Base-by-base conservation (phyloP, 2,888 invertebrate genomes). In the Nipponacmea schrenckii region DNA sequence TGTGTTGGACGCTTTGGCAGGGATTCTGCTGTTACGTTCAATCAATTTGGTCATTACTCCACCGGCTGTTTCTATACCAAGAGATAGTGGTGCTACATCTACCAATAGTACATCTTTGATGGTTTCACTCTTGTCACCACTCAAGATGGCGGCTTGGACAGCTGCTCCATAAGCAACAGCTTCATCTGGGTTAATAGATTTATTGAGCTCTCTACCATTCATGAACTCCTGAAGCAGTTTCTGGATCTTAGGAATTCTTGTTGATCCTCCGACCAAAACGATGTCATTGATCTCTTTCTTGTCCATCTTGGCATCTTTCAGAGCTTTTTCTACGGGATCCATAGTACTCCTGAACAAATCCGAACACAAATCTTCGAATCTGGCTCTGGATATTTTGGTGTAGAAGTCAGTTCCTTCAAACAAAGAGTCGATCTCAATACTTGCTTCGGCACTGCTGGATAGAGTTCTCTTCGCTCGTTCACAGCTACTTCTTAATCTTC, bases 191-290 rank as follows among this genome's bases (percentile, higher is more conserved):
- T 97, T 97, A 91, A 97, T 97, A 50, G 93, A 94, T 89, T 96
- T 96, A 92, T 97, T 97, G 79, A 97, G 91, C 90, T 97, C 96
- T 90, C 96, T 97, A 12, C 92, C 93, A 67, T 76, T 76, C 79
- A 81, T 80, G 72, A 81, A 85, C 24, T 84, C 83, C 65, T 96
- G 96, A 74, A 98, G 91, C 76, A 98, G 91, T 88, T 97, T 96
- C 90, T 98, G 97, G 80, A 97, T 95, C 90, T 96, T 97, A 68
- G 97, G 97, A 85, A 98, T 97, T 90, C 97, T 94, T 48, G 97
- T 98, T 64, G 97, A 97, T 68, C 96, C 97, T 80, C 97, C 97
- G 68, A 90, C 91, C 68, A 91, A 83, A 72, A 91, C 97, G 94
- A 91, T 87, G 72, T 91, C 91, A 76, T 85, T 95, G 90, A 98